Evolutionary conservation across 2,797 vertebrate genomes (phyloP), one percentile per base, ranked within the genome.

Genomic region (Sebastiscus albofasciatus): DNA sequence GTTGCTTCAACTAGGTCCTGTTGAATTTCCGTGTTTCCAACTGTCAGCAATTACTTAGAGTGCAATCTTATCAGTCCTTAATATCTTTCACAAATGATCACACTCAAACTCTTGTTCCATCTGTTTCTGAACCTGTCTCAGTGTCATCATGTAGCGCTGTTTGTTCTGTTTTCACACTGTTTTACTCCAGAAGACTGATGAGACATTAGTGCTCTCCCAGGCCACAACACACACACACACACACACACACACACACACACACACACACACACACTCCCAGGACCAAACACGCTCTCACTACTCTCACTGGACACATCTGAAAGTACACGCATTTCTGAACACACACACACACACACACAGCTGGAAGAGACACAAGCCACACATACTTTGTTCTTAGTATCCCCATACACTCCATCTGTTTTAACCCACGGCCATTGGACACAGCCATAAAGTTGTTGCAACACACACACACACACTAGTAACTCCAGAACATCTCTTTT

Each of bases 401-500:
- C 31, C 24, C 12, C 64, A 8, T 9, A 24, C 20, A 12, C 18
- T 74, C 58, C 3, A 20, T 67, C 22, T 59, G 36, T 34, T 80
- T 72, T 36, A 75, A 68, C 26, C 26, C 66, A 52, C 52, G 12
- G 13, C 54, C 29, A 46, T 14, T 52, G 31, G 29, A 80, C 64
- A 72, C 52, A 24, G 10, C 54, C 29, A 46, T 18, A 24, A 56
- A 46, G 18, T 73, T 39, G 27, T 34, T 31, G 18, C 14, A 22
- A n/a, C n/a, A 75, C 5, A 55, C 49, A 8, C 12, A 64, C 66
- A 46, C 12, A 27, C 49, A 71, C 67, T 54, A 22, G 52, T 54
- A 12, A 64, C 65, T 73, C 75, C 14, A 29, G 14, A 67, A 75
- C 36, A 66, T 88, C 58, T 82, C 65, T 67, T 33, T 86, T 68